phyloP scores from a whole-genome alignment of 2,888 invertebrate genomes.

The Melieria picta region DNA sequence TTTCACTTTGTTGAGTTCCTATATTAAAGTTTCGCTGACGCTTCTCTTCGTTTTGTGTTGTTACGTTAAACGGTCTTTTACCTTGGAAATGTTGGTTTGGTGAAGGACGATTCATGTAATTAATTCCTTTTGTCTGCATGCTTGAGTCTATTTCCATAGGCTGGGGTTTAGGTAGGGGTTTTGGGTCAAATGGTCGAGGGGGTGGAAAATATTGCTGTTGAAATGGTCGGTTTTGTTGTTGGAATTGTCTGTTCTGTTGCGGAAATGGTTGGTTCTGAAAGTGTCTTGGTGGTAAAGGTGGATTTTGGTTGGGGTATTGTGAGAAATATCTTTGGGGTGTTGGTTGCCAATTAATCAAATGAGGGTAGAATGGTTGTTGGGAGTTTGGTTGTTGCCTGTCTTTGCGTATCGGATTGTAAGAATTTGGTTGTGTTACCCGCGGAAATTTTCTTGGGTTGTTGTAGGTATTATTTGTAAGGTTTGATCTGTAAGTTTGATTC shows the following conservation, averaged over 20 bases:
- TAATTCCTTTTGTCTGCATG: slow-evolving; percentile 7
- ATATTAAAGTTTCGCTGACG: no score
- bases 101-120: slow-evolving; percentile 10
- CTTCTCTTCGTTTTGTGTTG: no score
- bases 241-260: background rate
- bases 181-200: slow-evolving; percentile 1
- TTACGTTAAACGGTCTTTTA: no score
- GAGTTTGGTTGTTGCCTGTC: background rate
- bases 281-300: background rate
- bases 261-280: slow-evolving; percentile 4
- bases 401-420: background rate
- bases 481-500: background rate
- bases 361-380: slow-evolving; percentile 9
- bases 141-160: slow-evolving; percentile 12
- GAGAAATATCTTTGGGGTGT: background rate
- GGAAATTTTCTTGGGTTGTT: slow-evolving; percentile 1
- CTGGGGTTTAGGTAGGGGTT: slow-evolving; percentile 12
- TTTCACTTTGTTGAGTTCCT: background rate
- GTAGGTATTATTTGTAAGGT: slow-evolving; percentile 7
- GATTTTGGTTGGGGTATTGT: background rate
- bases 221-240: background rate
- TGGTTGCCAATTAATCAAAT: background rate
- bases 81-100: background rate
- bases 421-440: background rate
- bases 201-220: background rate